Base-by-base conservation (phyloP, 2,113 vertebrate genomes). In the Cyanistes caeruleus region DNA sequence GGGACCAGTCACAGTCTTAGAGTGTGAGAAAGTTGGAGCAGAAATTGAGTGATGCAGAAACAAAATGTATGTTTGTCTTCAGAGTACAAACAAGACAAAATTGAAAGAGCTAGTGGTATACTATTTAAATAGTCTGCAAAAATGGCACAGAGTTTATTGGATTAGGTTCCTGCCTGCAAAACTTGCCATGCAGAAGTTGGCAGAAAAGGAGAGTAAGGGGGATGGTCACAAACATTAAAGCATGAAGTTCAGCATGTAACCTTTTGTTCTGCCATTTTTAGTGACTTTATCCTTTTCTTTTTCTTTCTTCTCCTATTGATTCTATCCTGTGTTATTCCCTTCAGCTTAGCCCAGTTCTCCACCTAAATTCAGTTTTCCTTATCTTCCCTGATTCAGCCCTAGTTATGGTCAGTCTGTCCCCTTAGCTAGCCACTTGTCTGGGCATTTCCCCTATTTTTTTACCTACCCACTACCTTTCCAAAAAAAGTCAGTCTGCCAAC, bases 241-340 rank as follows among this genome's bases (percentile, higher is more conserved):
- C 95, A 81, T 97, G 88, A 93, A 93, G 39, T 72, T 94, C 79
- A 77, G 86, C 88, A 88, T 95, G 85, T 96, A 88, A 93, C 82
- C 83, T 93, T 81, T 35, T 90, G 75, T 96, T 96, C 60, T 94
- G 56, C 86, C 59, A 60, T 88, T 80, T 91, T 85, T 74, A 59
- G 95, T 97, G 95, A 97, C 84, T 87, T 90, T 96, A 23, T 96
- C 93, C 85, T 97, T 92, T 90, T 96, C 63, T 97, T 92, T 97
- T 96, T 96, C 79, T 97, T 96, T 93, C 56, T 96, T 95, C 37
- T 92, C 93, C 92, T 93, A 5, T 49, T 95, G 64, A 93, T 81
- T 94, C 56, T 96, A 24, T 96, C 95, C 95, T 93, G 8, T 91
- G 72, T 95, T 90, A 60, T 80, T 96, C 41, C 95, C 95, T 95